These are phyloP conservation scores for Geococcyx californianus DNA, from an alignment of 2,113 vertebrate species.

Conservation along the genomic window DNA sequence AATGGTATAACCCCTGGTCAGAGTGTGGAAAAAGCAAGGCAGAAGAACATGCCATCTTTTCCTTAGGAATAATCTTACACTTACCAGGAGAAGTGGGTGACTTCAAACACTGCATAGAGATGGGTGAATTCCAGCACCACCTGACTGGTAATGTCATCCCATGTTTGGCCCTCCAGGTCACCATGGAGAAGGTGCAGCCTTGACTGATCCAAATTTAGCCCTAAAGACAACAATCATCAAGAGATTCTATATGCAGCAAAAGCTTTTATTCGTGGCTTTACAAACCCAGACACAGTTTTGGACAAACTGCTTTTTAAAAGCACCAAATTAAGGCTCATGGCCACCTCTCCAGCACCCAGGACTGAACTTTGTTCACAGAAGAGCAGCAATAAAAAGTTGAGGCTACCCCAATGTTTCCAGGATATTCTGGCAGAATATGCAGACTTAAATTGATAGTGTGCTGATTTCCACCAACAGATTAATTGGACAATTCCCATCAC, in stretches of 20 bases:
- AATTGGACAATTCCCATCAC: background rate
- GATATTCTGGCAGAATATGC: background rate
- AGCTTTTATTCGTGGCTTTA: background rate
- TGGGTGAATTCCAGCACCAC: slow-evolving; percentile 87
- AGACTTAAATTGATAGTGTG: background rate
- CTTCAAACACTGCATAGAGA: slow-evolving; percentile 89
- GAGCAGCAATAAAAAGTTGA: background rate
- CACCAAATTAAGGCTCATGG: background rate
- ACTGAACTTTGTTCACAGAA: background rate
- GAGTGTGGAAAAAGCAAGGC: background rate
- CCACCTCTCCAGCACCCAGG: background rate
- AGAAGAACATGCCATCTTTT: background rate
- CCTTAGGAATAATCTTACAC: slow-evolving; percentile 30
- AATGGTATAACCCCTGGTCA: background rate
- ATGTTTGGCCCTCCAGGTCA: slow-evolving; percentile 80
- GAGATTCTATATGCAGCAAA: background rate
- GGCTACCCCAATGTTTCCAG: background rate
- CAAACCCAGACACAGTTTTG: background rate
- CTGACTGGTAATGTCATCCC: slow-evolving; percentile 91
- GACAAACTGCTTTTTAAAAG: background rate
- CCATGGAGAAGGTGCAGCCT: slow-evolving; percentile 86
- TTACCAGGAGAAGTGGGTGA: slow-evolving; percentile 95
- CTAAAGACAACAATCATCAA: slow-evolving; percentile 58
- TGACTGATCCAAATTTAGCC: slow-evolving; percentile 82
- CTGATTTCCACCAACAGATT: background rate